Evolutionary conservation across 1,140 invertebrate genomes (phyloP).

Genomic region (Brachionus manjavacas): DNA sequence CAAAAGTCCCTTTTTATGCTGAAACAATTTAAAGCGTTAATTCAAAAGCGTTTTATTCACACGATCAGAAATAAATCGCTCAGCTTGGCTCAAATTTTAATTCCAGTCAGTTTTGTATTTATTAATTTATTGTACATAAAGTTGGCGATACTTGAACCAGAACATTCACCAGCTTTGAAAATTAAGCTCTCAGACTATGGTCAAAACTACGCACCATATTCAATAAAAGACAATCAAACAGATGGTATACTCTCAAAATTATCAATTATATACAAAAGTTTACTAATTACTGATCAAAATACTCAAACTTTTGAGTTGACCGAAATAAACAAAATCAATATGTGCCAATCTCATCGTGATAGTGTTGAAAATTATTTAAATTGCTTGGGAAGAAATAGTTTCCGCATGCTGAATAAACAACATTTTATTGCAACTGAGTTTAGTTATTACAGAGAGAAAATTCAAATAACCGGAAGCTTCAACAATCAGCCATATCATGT

Average conservation of each 20-base stretch:
- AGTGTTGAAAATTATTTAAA: constrained; percentile 4
- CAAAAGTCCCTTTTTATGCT: not conserved
- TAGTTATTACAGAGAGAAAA: not conserved
- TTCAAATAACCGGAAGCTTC: not conserved
- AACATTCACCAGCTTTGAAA: constrained; percentile 49
- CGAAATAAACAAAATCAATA: not conserved
- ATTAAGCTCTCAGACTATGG: constrained; percentile 48
- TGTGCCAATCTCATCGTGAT: not conserved
- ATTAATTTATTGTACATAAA: constrained; percentile 44
- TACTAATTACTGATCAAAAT: not conserved
- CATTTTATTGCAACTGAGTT: not conserved
- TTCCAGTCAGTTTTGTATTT: constrained; percentile 52
- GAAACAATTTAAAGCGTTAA: constrained; percentile 55
- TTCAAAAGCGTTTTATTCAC: constrained; percentile 56
- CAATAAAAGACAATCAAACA: not conserved
- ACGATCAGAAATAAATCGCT: constrained; percentile 53
- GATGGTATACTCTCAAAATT: not conserved
- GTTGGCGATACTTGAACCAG: constrained; percentile 51
- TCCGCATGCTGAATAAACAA: not conserved
- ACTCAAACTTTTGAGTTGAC: constrained; percentile 25
- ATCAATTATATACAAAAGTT: constrained; percentile 24
- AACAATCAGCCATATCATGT: constrained; percentile 42
- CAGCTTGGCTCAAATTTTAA: constrained; percentile 53
- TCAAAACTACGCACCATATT: constrained; percentile 48
- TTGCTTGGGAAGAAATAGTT: constrained; percentile 27